Conservation (phyloP, 2,113 vertebrate species). For the Mustela lutreola region DNA sequence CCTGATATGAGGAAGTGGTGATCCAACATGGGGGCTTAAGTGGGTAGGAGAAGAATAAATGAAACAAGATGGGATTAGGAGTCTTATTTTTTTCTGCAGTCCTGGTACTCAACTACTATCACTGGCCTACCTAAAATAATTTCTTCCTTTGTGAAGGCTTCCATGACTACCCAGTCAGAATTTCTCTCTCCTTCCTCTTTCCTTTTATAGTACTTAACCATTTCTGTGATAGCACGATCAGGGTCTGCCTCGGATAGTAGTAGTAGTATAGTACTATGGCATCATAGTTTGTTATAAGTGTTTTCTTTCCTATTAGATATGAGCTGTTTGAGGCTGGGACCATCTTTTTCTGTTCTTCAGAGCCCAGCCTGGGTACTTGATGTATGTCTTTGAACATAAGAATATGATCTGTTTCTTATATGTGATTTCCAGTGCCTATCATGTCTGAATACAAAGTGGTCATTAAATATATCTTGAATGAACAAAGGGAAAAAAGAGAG, state of each 20-base stretch:
- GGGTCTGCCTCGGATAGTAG: not conserved
- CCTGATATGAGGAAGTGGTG: too few relatives aligned
- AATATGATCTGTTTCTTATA: not conserved
- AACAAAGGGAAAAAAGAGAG: not conserved
- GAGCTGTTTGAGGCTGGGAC: not conserved
- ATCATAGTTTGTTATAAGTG: not conserved
- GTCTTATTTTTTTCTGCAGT: not conserved
- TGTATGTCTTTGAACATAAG: not conserved
- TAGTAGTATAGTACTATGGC: not conserved
- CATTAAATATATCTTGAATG: not conserved
- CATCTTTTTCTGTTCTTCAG: not conserved
- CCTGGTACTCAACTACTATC: not conserved
- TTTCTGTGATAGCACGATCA: not conserved
- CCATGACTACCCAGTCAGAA: not conserved
- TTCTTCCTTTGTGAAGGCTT: not conserved
- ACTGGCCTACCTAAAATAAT: not conserved
- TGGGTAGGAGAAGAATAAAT: too few relatives aligned
- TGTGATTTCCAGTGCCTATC: not conserved
- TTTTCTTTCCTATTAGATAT: not conserved
- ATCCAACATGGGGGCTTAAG: too few relatives aligned
- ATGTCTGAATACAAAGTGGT: not conserved
- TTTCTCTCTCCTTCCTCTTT: not conserved
- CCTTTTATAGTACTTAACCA: not conserved
- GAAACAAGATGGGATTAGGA: too few relatives aligned
- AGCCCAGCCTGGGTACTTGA: not conserved